Evolutionary conservation across 64 coral and sea anemone genomes (phyloP).

Genomic region (Platygyra sinensis): DNA sequence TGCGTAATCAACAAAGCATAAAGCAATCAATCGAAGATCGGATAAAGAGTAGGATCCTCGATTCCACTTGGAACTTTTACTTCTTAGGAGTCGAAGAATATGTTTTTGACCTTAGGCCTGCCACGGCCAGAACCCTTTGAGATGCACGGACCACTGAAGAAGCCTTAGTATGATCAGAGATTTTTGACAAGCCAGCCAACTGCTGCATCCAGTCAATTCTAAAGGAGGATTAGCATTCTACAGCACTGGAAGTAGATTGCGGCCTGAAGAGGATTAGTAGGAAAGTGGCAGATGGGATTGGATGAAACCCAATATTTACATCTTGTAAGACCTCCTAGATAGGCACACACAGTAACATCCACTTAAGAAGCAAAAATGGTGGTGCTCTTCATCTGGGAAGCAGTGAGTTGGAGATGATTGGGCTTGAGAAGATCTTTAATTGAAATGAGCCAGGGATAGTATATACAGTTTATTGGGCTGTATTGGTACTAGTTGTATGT

Average conservation of each 20-base stretch:
- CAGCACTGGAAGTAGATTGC: constrained; percentile 41
- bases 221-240: background rate
- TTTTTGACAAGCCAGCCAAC: too few relatives aligned
- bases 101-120: constrained; percentile 37
- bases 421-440: background rate
- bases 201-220: too few relatives aligned
- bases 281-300: background rate
- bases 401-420: background rate
- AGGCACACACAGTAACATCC: constrained; percentile 7
- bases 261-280: constrained; percentile 35
- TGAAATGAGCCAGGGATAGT: too few relatives aligned
- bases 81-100: background rate
- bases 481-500: too few relatives aligned
- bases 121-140: too few relatives aligned
- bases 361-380: background rate
- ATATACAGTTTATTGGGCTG: too few relatives aligned
- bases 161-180: too few relatives aligned
- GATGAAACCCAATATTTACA: constrained; percentile 39
- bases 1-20: constrained; percentile 46
- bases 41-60: constrained; percentile 27
- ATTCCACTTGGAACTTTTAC: constrained; percentile 16
- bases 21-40: constrained; percentile 16
- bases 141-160: constrained; percentile 23
- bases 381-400: background rate
- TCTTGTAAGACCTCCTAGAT: constrained; percentile 31